phyloP scores from a whole-genome alignment of 2,113 vertebrate species.

The Thermophis baileyi region DNA sequence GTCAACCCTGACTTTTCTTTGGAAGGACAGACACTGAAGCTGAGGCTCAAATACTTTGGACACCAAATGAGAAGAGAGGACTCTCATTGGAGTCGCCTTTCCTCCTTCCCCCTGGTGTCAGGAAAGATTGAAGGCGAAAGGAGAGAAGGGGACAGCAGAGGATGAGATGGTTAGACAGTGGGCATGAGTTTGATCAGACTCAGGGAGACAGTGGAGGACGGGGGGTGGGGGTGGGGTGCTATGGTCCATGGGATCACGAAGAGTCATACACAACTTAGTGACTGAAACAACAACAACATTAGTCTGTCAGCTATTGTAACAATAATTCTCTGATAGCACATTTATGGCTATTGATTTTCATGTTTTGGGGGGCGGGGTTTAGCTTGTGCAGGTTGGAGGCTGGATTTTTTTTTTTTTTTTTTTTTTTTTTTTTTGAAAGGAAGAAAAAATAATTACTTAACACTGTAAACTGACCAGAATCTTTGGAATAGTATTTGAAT shows the following conservation, averaged over 20 bases:
- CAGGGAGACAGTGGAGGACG: too few relatives aligned
- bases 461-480: neutral
- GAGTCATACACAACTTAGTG: neutral
- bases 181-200: neutral
- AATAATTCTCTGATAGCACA: neutral
- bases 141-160: neutral
- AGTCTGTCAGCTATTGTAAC: neutral
- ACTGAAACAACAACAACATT: neutral
- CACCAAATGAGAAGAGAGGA: neutral
- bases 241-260: neutral
- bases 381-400: neutral
- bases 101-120: neutral
- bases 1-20: neutral
- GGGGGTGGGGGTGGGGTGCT: neutral
- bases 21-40: neutral
- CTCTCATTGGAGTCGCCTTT: neutral
- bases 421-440: neutral
- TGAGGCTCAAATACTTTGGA: neutral
- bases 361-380: neutral
- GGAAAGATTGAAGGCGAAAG: neutral
- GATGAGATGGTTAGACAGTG: neutral
- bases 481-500: neutral
- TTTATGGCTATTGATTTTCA: neutral
- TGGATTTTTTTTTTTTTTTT: neutral
- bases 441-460: neutral